phyloP scores from a whole-genome alignment of 2,797 vertebrate species.

The Uromys caudimaculatus region DNA sequence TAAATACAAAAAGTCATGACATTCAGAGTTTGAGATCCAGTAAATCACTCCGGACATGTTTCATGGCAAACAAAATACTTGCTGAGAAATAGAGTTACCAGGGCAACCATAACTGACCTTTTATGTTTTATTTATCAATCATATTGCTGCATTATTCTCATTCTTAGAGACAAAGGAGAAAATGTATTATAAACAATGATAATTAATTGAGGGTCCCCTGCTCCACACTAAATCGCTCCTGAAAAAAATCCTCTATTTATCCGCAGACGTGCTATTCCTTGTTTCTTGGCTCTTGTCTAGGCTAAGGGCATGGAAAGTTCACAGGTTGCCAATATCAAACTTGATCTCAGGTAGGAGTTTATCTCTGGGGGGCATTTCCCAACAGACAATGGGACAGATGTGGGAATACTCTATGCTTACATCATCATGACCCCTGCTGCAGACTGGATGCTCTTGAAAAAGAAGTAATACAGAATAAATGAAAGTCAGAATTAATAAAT shows the following conservation, averaged over 20 bases:
- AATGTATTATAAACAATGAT: slow-evolving; percentile 76
- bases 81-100: slow-evolving; percentile 78
- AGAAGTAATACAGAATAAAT: slow-evolving; percentile 30
- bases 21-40: slow-evolving; percentile 77
- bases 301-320: not conserved
- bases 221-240: slow-evolving; percentile 63
- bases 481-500: slow-evolving; percentile 37
- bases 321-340: slow-evolving; percentile 24
- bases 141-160: slow-evolving; percentile 75
- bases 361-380: not conserved
- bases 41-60: slow-evolving; percentile 77
- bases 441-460: slow-evolving; percentile 4
- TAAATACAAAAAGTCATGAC: slow-evolving; percentile 76
- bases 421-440: not conserved
- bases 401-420: not conserved
- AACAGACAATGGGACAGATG: not conserved
- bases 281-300: slow-evolving; percentile 34
- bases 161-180: slow-evolving; percentile 75
- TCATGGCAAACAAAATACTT: slow-evolving; percentile 80
- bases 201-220: slow-evolving; percentile 76
- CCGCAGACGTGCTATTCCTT: slow-evolving; percentile 40
- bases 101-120: slow-evolving; percentile 81
- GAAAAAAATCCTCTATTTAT: slow-evolving; percentile 67
- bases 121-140: slow-evolving; percentile 81
- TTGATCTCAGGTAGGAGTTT: not conserved